phyloP scores from a whole-genome alignment of 1,140 invertebrate genomes.

The Microplitis demolitor region DNA sequence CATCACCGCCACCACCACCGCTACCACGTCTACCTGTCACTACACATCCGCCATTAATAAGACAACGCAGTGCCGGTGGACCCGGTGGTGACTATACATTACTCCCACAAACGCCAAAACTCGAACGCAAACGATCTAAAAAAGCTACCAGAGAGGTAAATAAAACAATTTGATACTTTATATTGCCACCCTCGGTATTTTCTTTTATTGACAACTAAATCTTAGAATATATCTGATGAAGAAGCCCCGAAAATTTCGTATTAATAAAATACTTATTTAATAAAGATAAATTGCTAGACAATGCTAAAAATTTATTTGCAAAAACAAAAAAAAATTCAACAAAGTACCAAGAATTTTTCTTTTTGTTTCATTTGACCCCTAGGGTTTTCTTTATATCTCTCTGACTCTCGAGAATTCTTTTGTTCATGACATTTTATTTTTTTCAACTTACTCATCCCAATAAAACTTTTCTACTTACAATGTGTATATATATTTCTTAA shows the following conservation, averaged over 20 bases:
- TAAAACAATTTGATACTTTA: neutral
- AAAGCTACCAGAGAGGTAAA: slow-evolving; percentile 52
- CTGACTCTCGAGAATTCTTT: neutral
- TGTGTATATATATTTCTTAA: no score
- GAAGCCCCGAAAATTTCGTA: no score
- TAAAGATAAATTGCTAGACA: no score
- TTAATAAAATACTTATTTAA: no score
- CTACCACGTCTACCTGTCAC: slow-evolving; percentile 44
- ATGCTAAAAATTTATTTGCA: no score
- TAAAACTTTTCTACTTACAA: no score
- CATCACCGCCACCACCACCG: slow-evolving; percentile 50
- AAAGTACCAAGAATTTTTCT: neutral
- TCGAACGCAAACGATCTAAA: slow-evolving; percentile 53
- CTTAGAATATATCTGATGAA: no score
- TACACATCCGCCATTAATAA: slow-evolving; percentile 42
- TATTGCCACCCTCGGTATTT: no score
- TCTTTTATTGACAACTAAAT: no score
- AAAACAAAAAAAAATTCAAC: no score
- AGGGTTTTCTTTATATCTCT: neutral
- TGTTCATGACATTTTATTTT: neutral
- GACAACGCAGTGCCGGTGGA: slow-evolving; percentile 52
- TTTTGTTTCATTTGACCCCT: neutral
- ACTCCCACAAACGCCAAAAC: slow-evolving; percentile 56
- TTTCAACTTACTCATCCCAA: neutral
- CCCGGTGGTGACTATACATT: slow-evolving; percentile 54